phyloP scores from a whole-genome alignment of 2,888 invertebrate species.

The Portevinia maculata region DNA sequence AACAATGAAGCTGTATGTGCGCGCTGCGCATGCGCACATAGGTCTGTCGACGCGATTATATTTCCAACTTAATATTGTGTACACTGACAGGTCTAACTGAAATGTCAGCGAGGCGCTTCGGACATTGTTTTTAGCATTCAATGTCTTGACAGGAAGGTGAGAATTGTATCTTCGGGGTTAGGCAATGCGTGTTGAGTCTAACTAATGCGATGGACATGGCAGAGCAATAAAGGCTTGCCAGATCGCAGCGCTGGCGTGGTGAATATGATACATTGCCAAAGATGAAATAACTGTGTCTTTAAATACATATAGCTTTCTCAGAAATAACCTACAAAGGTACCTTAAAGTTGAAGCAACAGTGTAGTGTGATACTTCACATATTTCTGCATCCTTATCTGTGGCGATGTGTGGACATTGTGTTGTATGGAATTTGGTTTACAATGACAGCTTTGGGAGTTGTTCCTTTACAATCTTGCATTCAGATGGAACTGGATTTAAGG shows the following conservation, averaged over 20 bases:
- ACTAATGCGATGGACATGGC: not conserved
- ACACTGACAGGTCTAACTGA: constrained; percentile 66
- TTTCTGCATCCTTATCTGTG: too few species aligned
- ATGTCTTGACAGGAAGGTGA: constrained; percentile 30
- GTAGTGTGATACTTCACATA: too few species aligned
- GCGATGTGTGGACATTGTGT: too few species aligned
- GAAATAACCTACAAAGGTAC: too few species aligned
- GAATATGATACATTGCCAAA: not conserved
- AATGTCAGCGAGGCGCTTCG: constrained; percentile 61
- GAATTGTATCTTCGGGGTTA: not conserved
- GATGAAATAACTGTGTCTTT: too few species aligned
- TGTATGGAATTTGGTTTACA: too few species aligned
- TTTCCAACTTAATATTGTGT: constrained; percentile 56
- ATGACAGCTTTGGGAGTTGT: too few species aligned
- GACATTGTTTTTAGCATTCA: constrained; percentile 58
- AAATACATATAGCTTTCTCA: too few species aligned
- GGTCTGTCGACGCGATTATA: constrained; percentile 38
- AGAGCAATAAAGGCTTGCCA: not conserved
- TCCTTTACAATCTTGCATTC: too few species aligned
- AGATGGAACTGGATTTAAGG: too few species aligned
- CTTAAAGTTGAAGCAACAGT: too few species aligned
- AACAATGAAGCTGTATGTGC: constrained; percentile 67
- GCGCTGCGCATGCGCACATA: too few species aligned
- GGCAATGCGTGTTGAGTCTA: constrained; percentile 1
- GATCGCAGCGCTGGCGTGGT: not conserved